Evolutionary conservation across 2,888 invertebrate genomes (phyloP).

Genomic region (Luperina nickerlii): DNA sequence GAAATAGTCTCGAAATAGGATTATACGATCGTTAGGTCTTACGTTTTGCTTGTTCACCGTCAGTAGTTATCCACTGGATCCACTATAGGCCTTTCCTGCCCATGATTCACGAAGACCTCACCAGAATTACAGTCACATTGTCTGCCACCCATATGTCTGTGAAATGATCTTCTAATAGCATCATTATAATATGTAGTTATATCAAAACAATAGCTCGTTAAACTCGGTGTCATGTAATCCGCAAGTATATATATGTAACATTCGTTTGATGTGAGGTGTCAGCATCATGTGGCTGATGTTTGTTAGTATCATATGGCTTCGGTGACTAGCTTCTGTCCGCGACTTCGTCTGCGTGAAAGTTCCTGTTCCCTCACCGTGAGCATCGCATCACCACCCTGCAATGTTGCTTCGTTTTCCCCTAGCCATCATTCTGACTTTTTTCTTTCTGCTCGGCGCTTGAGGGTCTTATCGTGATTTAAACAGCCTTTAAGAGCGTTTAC

Average conservation of each 20-base stretch:
- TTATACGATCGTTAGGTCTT: no score
- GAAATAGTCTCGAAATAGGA: no score
- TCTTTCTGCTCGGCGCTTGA: background rate
- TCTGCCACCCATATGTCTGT: background rate
- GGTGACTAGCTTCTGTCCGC: background rate
- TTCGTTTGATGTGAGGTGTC: constrained; percentile 12
- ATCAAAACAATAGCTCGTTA: constrained; percentile 50
- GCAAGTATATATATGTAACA: constrained; percentile 8
- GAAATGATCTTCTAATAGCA: constrained; percentile 33
- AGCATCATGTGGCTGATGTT: background rate
- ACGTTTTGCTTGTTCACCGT: no score
- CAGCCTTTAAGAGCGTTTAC: no score
- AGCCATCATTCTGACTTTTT: background rate
- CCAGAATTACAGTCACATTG: constrained; percentile 29
- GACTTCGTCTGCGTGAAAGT: background rate
- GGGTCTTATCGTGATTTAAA: background rate
- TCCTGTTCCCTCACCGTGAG: background rate
- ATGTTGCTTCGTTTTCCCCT: background rate
- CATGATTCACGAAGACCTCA: background rate
- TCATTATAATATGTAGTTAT: constrained; percentile 13
- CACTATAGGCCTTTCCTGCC: background rate
- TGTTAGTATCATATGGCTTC: constrained; percentile 11
- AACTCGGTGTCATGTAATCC: constrained; percentile 7
- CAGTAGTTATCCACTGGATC: no score
- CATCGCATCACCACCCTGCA: background rate